Percentiles rank a stretch among this genome's conserved stretches.
Conservation (phyloP, 2,113 vertebrate genomes). For the Chelonoidis abingdonii region DNA sequence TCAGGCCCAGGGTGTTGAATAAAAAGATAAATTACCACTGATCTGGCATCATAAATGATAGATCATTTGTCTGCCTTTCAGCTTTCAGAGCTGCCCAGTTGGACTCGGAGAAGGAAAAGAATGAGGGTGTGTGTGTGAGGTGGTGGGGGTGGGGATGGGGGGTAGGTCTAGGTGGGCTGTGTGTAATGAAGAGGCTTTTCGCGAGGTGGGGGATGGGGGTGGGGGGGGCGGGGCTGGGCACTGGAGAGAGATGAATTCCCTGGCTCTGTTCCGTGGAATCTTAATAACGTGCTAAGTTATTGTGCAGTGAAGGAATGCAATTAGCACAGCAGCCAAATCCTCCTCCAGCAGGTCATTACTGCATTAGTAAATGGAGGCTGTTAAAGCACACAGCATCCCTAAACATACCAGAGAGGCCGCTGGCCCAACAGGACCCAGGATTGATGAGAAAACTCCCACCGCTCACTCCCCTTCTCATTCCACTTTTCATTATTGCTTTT, state of each 20-base stretch:
- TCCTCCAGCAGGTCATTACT: slow-evolving; percentile 72
- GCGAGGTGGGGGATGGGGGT: background rate
- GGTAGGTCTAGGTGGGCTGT: no score
- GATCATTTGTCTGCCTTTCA: slow-evolving; percentile 47
- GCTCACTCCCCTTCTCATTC: slow-evolving; percentile 67
- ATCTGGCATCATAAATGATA: background rate
- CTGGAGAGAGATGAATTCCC: slow-evolving; percentile 78
- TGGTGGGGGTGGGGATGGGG: slow-evolving; percentile 21
- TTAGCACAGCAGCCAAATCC: slow-evolving; percentile 76
- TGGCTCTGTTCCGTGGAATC: slow-evolving; percentile 81
- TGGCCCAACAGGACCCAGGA: slow-evolving; percentile 70
- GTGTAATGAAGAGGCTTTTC: no score
- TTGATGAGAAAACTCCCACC: slow-evolving; percentile 79
- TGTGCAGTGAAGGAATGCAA: slow-evolving; percentile 79
- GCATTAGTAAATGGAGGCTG: slow-evolving; percentile 78
- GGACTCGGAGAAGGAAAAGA: slow-evolving; percentile 15
- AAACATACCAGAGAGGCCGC: slow-evolving; percentile 76
- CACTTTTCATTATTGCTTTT: slow-evolving; percentile 76
- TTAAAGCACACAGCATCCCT: slow-evolving; percentile 73
- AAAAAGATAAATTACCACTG: background rate
- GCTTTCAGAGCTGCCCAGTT: slow-evolving; percentile 45
- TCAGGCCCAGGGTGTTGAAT: background rate
- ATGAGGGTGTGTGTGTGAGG: slow-evolving; percentile 9
- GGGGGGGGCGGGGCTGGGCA: slow-evolving; percentile 5
- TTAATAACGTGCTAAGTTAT: slow-evolving; percentile 82